Evolutionary conservation across 2,113 vertebrate species (phyloP).

Genomic region (Passerina amoena): DNA sequence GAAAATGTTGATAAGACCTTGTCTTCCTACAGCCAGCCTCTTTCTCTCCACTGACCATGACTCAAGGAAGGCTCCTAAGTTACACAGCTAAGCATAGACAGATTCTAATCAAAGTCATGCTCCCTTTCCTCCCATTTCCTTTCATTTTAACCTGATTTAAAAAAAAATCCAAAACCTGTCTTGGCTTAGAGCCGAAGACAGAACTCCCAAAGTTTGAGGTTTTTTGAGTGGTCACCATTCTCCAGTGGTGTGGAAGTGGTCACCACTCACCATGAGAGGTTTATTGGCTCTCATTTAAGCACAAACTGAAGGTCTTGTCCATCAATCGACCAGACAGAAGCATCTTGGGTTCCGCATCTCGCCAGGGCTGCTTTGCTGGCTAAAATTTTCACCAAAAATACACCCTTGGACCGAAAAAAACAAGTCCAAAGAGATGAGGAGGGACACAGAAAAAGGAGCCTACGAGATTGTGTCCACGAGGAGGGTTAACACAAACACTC

Average conservation of each 20-base stretch:
- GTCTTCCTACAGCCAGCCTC: not conserved
- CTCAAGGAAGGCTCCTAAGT: not conserved
- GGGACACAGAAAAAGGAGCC: not conserved
- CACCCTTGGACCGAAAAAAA: not conserved
- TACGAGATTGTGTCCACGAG: not conserved
- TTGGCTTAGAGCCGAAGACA: not conserved
- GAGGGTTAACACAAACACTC: not conserved
- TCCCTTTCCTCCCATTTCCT: not conserved
- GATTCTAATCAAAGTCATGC: not conserved
- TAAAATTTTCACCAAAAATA: not conserved
- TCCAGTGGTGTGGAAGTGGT: no score
- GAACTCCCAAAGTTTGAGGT: not conserved
- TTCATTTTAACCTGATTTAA: not conserved
- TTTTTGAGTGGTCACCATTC: not conserved
- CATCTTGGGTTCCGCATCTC: not conserved
- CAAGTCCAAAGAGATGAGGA: not conserved
- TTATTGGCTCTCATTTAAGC: not conserved
- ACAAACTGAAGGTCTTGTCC: not conserved
- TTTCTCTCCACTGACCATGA: not conserved
- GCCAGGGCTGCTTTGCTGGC: not conserved
- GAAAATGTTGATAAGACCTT: not conserved
- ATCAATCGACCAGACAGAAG: not conserved
- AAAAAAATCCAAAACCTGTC: no score
- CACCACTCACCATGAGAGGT: not conserved
- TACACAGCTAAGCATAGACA: rapidly evolving